Base-by-base conservation (phyloP, 2,888 invertebrate species). In the Phorcus lineatus region DNA sequence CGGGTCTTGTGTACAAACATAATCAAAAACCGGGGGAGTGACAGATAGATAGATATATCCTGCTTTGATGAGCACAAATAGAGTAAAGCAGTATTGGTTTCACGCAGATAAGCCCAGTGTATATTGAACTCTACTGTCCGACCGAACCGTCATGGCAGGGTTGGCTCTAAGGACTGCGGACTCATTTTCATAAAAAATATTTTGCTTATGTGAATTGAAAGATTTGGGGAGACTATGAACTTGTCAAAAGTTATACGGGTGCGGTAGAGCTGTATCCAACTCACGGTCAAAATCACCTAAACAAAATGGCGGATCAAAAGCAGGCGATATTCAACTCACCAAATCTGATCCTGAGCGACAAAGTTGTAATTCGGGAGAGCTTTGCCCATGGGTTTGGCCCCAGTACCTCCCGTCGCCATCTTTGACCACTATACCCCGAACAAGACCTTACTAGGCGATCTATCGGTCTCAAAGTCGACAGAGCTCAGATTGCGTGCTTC, bases 271-370 rank as follows among this genome's bases (percentile, higher is more conserved):
- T 62, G 62, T 28, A 28, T 13, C 28, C 16, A 0, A 62, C 62
- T 28, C 62, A 16, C 16, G 28, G 24, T 28, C 28, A 28, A 28
- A n/a, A 40, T 77, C 77, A 36, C 40, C 40, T 36, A 77, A 47
- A 17, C 47, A 67, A 52, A 16, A 67, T 66, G 78, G 74, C 55
- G 79, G 17, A 24, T n/a, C 13, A 36, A 22, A 24, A 52, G 79
- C 22, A n/a, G 36, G 13, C 17, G 76, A 74, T 47, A 62, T 7
- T 28, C 57, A 36, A 86, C 90, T 83, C 80, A 91, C 92, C 92
- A 92, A 66, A 92, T 91, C 81, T 91, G 90, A 86, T 92, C 91
- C 77, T 90, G 88, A 3, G 90, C 91, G 6, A 92, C 91, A 81
- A 89, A 91, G 78, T 92, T 92, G 82, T 90, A 90, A 16, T 88